Percentiles rank a stretch among this genome's conserved stretches.
Evolutionary conservation across 2,797 vertebrate genomes (phyloP).

Genomic region (Thalassophryne amazonica): DNA sequence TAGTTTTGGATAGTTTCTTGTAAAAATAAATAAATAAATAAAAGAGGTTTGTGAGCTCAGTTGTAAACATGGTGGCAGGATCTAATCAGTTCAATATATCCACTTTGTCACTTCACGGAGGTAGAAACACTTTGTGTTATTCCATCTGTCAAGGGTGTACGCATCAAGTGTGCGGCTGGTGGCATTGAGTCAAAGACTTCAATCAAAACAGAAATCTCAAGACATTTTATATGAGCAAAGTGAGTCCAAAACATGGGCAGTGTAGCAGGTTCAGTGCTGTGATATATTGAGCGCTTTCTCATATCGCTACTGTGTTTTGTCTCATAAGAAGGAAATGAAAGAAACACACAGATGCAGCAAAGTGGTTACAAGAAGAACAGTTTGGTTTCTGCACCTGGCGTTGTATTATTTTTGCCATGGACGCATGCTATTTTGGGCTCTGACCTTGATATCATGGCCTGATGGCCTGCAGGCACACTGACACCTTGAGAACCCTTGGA

Average conservation of each 20-base stretch:
- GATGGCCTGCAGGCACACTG: slow-evolving; percentile 27
- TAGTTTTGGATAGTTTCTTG: background rate
- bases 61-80: background rate
- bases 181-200: background rate
- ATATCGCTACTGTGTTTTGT: background rate
- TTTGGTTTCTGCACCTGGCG: slow-evolving; percentile 2
- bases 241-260: background rate
- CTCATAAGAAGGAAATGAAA: background rate
- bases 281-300: background rate
- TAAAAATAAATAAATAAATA: no score
- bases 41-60: no score
- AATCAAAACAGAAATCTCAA: slow-evolving; percentile 3
- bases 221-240: background rate
- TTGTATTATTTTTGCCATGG: slow-evolving; percentile 34
- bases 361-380: slow-evolving; percentile 15
- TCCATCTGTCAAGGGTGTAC: background rate
- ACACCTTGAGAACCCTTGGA: slow-evolving; percentile 22
- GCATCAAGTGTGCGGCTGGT: slow-evolving; percentile 6
- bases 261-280: background rate
- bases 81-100: slow-evolving; percentile 22
- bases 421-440: slow-evolving; percentile 31
- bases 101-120: slow-evolving; percentile 5
- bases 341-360: slow-evolving; percentile 5
- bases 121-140: background rate
- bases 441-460: slow-evolving; percentile 38